These are phyloP conservation scores for Drosophila helvetica DNA, from an alignment of 2,888 invertebrate genomes.

Conservation along the genomic window DNA sequence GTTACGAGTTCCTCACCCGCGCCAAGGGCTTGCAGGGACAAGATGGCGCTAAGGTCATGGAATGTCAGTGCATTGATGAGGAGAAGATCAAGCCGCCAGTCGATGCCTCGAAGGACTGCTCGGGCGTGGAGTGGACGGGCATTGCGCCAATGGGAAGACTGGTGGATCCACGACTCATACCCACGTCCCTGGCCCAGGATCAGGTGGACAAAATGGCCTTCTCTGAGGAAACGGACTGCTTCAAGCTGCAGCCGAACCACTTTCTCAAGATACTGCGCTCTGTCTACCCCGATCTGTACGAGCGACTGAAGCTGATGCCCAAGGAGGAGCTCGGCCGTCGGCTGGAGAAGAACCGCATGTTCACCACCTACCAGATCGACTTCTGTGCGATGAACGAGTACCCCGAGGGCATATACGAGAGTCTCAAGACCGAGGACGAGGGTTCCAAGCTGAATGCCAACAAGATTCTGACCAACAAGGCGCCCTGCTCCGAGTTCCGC, in stretches of 20 bases:
- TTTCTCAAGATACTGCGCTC: constrained; percentile 81
- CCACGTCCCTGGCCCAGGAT: constrained; percentile 66
- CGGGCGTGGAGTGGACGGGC: constrained; percentile 80
- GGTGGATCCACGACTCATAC: constrained; percentile 80
- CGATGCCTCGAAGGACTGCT: constrained; percentile 61
- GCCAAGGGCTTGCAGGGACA: constrained; percentile 40
- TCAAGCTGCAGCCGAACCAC: constrained; percentile 80
- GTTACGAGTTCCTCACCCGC: constrained; percentile 73
- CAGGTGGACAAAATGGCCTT: constrained; percentile 67
- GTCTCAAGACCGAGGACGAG: constrained; percentile 67
- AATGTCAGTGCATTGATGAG: constrained; percentile 74
- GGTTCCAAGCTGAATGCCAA: constrained; percentile 59
- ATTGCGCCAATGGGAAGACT: constrained; percentile 82
- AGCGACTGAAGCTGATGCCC: constrained; percentile 85
- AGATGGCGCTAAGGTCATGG: constrained; percentile 41
- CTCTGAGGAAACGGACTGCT: constrained; percentile 70
- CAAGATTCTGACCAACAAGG: constrained; percentile 62
- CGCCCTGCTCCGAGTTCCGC: constrained; percentile 77
- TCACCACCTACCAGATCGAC: constrained; percentile 86
- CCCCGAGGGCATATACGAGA: constrained; percentile 80
- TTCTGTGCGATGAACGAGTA: constrained; percentile 83
- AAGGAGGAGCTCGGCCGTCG: constrained; percentile 85
- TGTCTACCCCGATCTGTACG: constrained; percentile 86
- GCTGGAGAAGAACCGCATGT: constrained; percentile 85
- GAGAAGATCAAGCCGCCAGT: constrained; percentile 63